A percentile compares a stretch with the other conserved stretches of the same genome.
Conservation (phyloP, 2,113 vertebrate genomes). For the Chionodraco myersi region DNA sequence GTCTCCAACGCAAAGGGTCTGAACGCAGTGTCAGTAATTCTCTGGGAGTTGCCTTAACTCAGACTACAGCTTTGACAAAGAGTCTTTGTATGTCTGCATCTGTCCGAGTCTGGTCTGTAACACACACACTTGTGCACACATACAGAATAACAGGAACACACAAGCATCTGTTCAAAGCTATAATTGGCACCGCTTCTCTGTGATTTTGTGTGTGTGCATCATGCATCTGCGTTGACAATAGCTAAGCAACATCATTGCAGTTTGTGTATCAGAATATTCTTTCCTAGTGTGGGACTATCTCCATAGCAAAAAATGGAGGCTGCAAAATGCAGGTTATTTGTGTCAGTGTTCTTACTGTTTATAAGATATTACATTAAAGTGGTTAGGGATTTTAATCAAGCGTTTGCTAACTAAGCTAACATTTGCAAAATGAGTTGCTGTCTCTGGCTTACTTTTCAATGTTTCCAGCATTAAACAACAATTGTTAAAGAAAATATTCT, state of each 20-base stretch:
- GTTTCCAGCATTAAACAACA: background rate
- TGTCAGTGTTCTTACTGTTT: background rate
- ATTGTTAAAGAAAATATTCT: background rate
- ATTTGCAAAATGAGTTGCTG: background rate
- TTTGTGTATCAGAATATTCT: slow-evolving; percentile 8
- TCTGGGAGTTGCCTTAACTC: slow-evolving; percentile 20
- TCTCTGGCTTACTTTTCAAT: background rate
- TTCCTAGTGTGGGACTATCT: slow-evolving; percentile 30
- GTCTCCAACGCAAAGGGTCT: too few relatives aligned
- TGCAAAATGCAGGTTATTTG: slow-evolving; percentile 28
- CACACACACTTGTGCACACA: background rate
- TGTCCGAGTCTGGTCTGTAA: background rate
- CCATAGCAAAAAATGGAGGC: slow-evolving; percentile 36
- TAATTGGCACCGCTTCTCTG: slow-evolving; percentile 38
- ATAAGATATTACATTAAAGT: background rate
- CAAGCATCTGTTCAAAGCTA: slow-evolving; percentile 38
- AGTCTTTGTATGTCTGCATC: slow-evolving; percentile 38
- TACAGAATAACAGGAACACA: slow-evolving; percentile 25
- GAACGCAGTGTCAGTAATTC: slow-evolving; percentile 14
- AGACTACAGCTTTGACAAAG: slow-evolving; percentile 43
- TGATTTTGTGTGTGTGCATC: background rate
- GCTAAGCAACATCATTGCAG: slow-evolving; percentile 14
- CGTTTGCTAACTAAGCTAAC: background rate
- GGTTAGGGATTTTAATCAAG: background rate
- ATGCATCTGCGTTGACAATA: background rate